Evolutionary conservation across 2,113 vertebrate species (phyloP).

Genomic region (Abramis brama): DNA sequence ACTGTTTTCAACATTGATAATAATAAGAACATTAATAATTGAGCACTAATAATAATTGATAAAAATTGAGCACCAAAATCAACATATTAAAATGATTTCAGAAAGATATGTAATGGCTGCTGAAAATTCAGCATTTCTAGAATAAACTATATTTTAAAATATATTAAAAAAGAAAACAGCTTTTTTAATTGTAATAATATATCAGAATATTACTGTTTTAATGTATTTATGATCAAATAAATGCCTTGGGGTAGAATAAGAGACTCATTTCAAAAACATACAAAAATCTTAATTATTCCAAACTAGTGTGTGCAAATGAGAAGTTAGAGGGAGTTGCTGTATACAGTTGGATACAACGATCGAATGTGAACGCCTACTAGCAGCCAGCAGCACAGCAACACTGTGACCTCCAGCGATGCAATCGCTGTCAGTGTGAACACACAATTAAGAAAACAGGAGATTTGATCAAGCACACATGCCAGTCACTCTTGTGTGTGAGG

Average conservation of each 20-base stretch:
- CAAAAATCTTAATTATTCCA: not conserved
- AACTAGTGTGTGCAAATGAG: not conserved
- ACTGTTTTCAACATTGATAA: too few species aligned
- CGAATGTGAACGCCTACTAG: not conserved
- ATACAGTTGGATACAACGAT: not conserved
- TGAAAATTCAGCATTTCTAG: not conserved
- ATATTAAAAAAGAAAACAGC: not conserved
- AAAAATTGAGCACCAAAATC: too few species aligned
- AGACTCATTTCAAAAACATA: not conserved
- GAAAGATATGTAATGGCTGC: not conserved
- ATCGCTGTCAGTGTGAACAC: conserved; percentile 17
- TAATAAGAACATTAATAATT: too few species aligned
- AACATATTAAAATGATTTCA: not conserved
- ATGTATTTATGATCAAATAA: not conserved
- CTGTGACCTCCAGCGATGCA: not conserved
- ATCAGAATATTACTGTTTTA: not conserved
- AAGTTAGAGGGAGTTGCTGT: not conserved
- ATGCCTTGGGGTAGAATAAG: not conserved
- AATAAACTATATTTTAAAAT: not conserved
- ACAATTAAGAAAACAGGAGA: not conserved
- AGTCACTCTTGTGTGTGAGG: not conserved
- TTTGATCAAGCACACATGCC: conserved; percentile 3
- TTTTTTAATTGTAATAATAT: not conserved
- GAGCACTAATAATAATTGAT: too few species aligned
- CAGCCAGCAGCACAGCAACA: not conserved